Conservation (phyloP, 2,888 invertebrate species). For the Melitaea athalia region DNA sequence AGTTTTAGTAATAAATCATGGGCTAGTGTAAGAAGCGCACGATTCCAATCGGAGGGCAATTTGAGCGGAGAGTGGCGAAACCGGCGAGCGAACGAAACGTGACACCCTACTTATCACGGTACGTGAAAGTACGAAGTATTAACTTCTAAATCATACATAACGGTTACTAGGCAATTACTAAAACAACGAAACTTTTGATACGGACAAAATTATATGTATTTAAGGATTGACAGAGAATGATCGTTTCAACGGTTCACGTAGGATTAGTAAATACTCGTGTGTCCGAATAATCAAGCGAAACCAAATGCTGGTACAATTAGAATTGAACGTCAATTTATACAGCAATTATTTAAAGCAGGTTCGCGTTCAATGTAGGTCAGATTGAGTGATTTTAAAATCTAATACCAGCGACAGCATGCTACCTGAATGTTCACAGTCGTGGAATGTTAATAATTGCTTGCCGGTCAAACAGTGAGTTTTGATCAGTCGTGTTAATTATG, state of each 20-base stretch:
- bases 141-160: slow-evolving; percentile 49
- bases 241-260: neutral
- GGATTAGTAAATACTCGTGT: slow-evolving; percentile 2
- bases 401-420: slow-evolving; percentile 73
- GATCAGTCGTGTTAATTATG: slow-evolving; percentile 22
- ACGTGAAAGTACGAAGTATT: slow-evolving; percentile 74
- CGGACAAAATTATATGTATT: neutral
- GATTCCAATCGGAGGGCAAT: slow-evolving; percentile 63
- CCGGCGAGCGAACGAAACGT: slow-evolving; percentile 73
- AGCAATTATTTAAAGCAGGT: slow-evolving; percentile 74
- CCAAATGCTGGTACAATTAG: slow-evolving; percentile 61
- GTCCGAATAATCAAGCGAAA: slow-evolving; percentile 45
- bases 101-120: slow-evolving; percentile 75
- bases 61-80: slow-evolving; percentile 73
- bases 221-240: neutral
- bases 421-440: slow-evolving; percentile 59
- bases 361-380: slow-evolving; percentile 76
- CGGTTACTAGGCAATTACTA: neutral
- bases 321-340: slow-evolving; percentile 72
- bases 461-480: slow-evolving; percentile 15
- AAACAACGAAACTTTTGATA: slow-evolving; percentile 23
- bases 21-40: slow-evolving; percentile 56
- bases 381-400: slow-evolving; percentile 79
- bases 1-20: slow-evolving; percentile 54
- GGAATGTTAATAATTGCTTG: slow-evolving; percentile 67